A percentile compares a stretch with the other conserved stretches of the same genome.
phyloP scores from a whole-genome alignment of 2,888 invertebrate genomes.

The Anagyrus pseudococci region DNA sequence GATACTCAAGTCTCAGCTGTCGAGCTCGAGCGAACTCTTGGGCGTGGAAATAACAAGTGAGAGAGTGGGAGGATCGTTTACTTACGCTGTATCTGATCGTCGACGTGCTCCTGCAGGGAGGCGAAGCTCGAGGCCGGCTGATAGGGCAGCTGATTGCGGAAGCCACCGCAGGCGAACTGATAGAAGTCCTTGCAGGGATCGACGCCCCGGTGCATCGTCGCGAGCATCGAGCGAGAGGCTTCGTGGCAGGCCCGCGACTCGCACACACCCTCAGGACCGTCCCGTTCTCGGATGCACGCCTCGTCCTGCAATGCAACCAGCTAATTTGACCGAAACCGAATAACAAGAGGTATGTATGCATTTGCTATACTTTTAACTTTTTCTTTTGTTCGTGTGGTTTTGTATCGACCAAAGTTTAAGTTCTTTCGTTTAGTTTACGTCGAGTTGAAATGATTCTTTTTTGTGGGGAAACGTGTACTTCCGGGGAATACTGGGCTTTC shows the following conservation, averaged over 20 bases:
- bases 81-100: slow-evolving; percentile 60
- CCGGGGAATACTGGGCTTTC: no score
- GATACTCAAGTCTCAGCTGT: no score
- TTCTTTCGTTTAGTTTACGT: no score
- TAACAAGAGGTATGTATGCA: no score
- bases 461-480: no score
- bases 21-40: no score
- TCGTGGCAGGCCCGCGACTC: slow-evolving; percentile 56
- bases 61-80: slow-evolving; percentile 41
- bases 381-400: no score
- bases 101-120: slow-evolving; percentile 58
- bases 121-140: slow-evolving; percentile 57
- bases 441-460: no score
- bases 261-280: slow-evolving; percentile 55
- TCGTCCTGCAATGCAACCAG: slow-evolving; percentile 60
- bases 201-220: slow-evolving; percentile 57
- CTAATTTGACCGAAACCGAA: no score
- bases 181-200: slow-evolving; percentile 64
- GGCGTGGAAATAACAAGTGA: background rate
- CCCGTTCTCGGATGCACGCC: slow-evolving; percentile 56
- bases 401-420: no score
- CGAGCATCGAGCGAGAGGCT: slow-evolving; percentile 56
- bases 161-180: slow-evolving; percentile 62
- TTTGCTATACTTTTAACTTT: no score
- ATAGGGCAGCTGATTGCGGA: slow-evolving; percentile 51